These are phyloP conservation scores for Drosophila carrolli DNA, from an alignment of 1,140 invertebrate species.

Conservation along the genomic window DNA sequence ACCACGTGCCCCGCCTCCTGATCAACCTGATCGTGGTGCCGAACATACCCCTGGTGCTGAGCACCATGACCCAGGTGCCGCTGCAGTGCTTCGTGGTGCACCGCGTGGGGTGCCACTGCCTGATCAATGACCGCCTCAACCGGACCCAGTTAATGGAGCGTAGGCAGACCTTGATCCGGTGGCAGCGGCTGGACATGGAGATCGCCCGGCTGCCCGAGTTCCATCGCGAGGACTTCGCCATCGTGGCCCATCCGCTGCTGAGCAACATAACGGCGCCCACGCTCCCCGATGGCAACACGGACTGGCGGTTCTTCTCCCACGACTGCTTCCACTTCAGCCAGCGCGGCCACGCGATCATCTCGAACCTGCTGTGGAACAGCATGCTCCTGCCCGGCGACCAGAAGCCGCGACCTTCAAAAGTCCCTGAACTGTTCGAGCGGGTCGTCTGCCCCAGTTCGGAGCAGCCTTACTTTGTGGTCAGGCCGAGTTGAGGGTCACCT, in stretches of 20 bases:
- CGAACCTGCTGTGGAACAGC: conserved; percentile 87
- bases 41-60: conserved; percentile 70
- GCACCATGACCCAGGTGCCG: conserved; percentile 66
- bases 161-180: conserved; percentile 83
- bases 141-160: conserved; percentile 41
- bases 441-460: conserved; percentile 57
- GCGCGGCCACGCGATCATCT: conserved; percentile 86
- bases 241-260: conserved; percentile 86
- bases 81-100: conserved; percentile 82
- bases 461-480: conserved; percentile 59
- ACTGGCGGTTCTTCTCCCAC: conserved; percentile 87
- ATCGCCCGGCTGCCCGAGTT: conserved; percentile 79
- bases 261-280: conserved; percentile 83
- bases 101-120: conserved; percentile 85
- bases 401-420: conserved; percentile 34
- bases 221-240: conserved; percentile 86
- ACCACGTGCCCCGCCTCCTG: conserved; percentile 70
- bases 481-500: conserved; percentile 43
- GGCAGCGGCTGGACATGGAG: conserved; percentile 82
- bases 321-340: conserved; percentile 92
- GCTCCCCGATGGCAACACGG: conserved; percentile 82
- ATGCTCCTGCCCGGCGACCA: conserved; percentile 85
- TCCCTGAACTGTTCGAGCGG: conserved; percentile 33
- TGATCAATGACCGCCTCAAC: conserved; percentile 83
- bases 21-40: conserved; percentile 69